phyloP scores from a whole-genome alignment of 2,888 invertebrate genomes.

The Pegoplata infirma region DNA sequence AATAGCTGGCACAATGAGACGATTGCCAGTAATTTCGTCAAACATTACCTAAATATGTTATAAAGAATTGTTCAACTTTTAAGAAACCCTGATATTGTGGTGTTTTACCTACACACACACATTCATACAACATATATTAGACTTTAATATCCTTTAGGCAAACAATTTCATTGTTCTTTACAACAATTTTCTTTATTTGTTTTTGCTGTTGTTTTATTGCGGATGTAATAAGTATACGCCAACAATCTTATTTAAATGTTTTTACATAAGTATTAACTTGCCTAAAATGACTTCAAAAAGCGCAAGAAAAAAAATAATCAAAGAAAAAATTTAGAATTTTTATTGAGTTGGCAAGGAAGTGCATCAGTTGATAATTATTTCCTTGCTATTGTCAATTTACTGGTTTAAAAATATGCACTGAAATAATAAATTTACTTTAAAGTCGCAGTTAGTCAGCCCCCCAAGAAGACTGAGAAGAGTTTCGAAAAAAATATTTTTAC shows the following conservation, averaged over 20 bases:
- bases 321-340: constrained; percentile 23
- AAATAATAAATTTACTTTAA: too few relatives aligned
- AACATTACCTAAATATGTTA: too few relatives aligned
- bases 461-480: too few relatives aligned
- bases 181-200: constrained; percentile 23
- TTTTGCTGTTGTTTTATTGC: constrained; percentile 43
- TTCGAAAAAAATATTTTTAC: too few relatives aligned
- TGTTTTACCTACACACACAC: neutral
- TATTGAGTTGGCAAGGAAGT: constrained; percentile 57
- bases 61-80: too few relatives aligned
- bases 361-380: constrained; percentile 45
- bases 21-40: too few relatives aligned
- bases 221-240: constrained; percentile 58
- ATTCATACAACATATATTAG: constrained; percentile 19
- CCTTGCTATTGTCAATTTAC: constrained; percentile 31
- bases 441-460: too few relatives aligned
- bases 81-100: too few relatives aligned
- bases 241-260: constrained; percentile 56
- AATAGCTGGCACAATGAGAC: too few relatives aligned
- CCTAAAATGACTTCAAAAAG: constrained; percentile 31
- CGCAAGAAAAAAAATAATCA: neutral
- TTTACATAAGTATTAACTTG: constrained; percentile 43
- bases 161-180: constrained; percentile 40
- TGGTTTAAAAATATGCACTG: neutral
- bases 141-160: constrained; percentile 47